Conservation (phyloP, 2,888 invertebrate species). For the Drosophila paranaensis region DNA sequence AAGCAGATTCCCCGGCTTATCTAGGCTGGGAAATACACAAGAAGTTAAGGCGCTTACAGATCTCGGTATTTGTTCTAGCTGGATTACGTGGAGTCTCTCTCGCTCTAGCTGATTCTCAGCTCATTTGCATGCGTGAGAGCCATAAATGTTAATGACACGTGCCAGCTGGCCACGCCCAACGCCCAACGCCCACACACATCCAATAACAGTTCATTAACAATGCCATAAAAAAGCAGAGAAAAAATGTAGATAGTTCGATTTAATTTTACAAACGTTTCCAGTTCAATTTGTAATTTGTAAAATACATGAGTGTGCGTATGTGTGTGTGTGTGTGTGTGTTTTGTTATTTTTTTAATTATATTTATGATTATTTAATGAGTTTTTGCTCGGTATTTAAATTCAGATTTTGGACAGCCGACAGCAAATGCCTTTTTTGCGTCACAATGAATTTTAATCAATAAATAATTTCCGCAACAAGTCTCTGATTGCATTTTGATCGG, state of each 20-base stretch:
- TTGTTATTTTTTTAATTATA: slow-evolving; percentile 47
- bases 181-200: slow-evolving; percentile 3
- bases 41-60: slow-evolving; percentile 1
- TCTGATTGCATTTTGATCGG: slow-evolving; percentile 51
- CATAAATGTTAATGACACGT: slow-evolving; percentile 3
- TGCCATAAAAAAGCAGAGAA: slow-evolving; percentile 34
- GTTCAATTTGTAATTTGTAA: slow-evolving; percentile 37
- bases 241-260: slow-evolving; percentile 10
- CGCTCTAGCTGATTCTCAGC: neutral
- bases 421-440: slow-evolving; percentile 3
- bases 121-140: slow-evolving; percentile 27
- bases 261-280: slow-evolving; percentile 1
- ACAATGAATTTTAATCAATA: slow-evolving; percentile 60
- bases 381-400: slow-evolving; percentile 39
- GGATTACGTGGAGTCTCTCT: slow-evolving; percentile 1
- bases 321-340: neutral
- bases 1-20: slow-evolving; percentile 5
- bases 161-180: slow-evolving; percentile 26
- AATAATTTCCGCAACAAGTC: slow-evolving; percentile 67
- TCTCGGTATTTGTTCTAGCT: slow-evolving; percentile 17
- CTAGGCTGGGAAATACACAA: neutral
- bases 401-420: slow-evolving; percentile 30
- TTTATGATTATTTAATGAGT: slow-evolving; percentile 67
- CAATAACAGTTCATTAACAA: slow-evolving; percentile 55
- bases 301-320: neutral